Evolutionary conservation across 2,797 vertebrate genomes (phyloP).

Genomic region (Simalia tracyae): DNA sequence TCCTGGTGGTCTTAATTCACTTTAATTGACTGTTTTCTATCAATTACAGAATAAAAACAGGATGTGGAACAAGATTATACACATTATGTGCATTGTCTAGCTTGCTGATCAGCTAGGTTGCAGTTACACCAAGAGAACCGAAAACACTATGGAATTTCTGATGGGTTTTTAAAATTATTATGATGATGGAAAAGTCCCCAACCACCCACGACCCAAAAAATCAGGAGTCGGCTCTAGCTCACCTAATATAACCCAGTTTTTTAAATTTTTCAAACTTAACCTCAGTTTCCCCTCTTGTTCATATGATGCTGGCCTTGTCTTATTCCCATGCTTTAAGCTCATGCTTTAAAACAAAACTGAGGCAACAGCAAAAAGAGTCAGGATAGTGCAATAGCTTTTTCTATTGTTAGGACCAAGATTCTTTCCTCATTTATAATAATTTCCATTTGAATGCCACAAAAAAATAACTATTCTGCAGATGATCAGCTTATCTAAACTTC

Average conservation of each 20-base stretch:
- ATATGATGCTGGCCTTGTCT: not conserved
- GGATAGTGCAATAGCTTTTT: not conserved
- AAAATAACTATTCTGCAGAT: not conserved
- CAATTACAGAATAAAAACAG: not conserved
- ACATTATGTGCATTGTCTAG: not conserved
- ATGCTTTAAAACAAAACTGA: not conserved
- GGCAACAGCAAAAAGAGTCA: not conserved
- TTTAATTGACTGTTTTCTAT: not conserved
- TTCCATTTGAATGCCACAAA: not conserved
- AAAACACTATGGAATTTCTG: not conserved
- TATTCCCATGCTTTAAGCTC: not conserved
- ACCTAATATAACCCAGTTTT: not conserved
- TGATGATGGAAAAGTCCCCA: no score
- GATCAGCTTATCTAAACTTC: not conserved
- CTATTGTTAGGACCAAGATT: not conserved
- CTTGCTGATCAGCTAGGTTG: not conserved
- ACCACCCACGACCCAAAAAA: not conserved
- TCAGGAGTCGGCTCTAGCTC: not conserved
- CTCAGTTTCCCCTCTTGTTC: not conserved
- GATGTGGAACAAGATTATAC: not conserved
- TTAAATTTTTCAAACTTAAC: not conserved
- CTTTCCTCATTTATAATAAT: not conserved
- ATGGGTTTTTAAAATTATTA: not conserved
- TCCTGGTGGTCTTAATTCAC: not conserved
- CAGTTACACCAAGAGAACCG: not conserved